phyloP scores from a whole-genome alignment of 2,888 invertebrate genomes.

The Pogonocherus hispidulus region DNA sequence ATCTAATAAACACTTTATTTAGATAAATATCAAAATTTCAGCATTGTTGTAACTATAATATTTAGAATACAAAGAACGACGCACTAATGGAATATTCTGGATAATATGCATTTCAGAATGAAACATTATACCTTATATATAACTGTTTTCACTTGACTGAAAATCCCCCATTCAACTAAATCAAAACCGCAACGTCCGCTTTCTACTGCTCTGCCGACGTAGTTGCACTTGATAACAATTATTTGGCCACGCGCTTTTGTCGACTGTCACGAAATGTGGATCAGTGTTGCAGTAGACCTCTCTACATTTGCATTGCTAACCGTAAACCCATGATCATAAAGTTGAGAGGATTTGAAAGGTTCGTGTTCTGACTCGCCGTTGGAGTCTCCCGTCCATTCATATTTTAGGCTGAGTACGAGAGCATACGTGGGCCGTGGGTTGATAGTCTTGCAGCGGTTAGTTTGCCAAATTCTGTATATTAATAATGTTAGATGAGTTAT shows the following conservation, averaged over 20 bases:
- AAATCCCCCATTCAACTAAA: too few species aligned
- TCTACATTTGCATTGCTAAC: slow-evolving; percentile 38
- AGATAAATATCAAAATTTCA: too few species aligned
- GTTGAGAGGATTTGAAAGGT: slow-evolving; percentile 44
- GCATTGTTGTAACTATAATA: too few species aligned
- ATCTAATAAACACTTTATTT: too few species aligned
- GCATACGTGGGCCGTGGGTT: background rate
- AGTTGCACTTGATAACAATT: slow-evolving; percentile 24
- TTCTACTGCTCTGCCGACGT: slow-evolving; percentile 10
- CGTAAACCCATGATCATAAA: slow-evolving; percentile 43
- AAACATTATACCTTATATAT: background rate
- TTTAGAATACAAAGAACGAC: too few species aligned
- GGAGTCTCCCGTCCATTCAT: slow-evolving; percentile 35
- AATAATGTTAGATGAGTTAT: background rate
- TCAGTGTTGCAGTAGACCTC: slow-evolving; percentile 53
- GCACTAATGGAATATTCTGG: too few species aligned
- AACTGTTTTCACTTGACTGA: background rate
- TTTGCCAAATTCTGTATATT: background rate
- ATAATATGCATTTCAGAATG: too few species aligned
- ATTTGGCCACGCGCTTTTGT: slow-evolving; percentile 29
- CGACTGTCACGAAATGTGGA: slow-evolving; percentile 49
- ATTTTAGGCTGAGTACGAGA: slow-evolving; percentile 10
- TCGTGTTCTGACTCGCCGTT: slow-evolving; percentile 46
- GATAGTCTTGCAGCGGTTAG: background rate
- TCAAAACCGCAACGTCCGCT: slow-evolving; percentile 8